These are phyloP conservation scores for Cromileptes altivelis DNA, from an alignment of 2,113 vertebrate genomes.

Conservation along the genomic window DNA sequence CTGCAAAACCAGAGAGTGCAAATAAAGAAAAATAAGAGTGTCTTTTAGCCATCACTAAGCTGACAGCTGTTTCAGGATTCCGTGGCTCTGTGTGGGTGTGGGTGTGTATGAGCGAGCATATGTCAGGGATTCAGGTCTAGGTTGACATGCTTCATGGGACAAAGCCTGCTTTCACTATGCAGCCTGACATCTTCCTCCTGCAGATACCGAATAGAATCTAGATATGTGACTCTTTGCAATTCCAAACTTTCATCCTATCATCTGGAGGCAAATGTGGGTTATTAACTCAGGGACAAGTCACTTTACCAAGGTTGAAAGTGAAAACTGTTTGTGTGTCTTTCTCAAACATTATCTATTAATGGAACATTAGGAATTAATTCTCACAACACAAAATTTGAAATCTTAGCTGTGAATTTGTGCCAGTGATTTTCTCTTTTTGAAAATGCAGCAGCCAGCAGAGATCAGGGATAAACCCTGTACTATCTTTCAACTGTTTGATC, in stretches of 20 bases:
- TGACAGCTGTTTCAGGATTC: conserved; percentile 41
- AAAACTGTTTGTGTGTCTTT: background rate
- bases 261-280: background rate
- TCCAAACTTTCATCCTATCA: background rate
- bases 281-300: background rate
- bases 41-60: conserved; percentile 25
- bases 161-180: conserved; percentile 2
- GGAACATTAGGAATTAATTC: too few relatives aligned
- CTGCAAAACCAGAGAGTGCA: conserved; percentile 10
- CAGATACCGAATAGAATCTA: conserved; percentile 8
- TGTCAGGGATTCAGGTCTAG: conserved; percentile 26
- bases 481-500: too few relatives aligned
- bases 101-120: background rate
- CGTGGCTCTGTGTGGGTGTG: background rate
- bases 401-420: too few relatives aligned
- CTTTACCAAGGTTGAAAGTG: background rate
- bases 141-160: conserved; percentile 37
- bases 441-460: too few relatives aligned
- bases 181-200: background rate
- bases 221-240: background rate
- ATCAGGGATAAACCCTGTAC: too few relatives aligned
- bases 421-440: too few relatives aligned
- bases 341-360: background rate
- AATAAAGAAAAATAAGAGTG: conserved; percentile 34
- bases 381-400: too few relatives aligned